Base-by-base conservation (phyloP, 1,140 invertebrate genomes). In the Lepidurus arcticus region DNA sequence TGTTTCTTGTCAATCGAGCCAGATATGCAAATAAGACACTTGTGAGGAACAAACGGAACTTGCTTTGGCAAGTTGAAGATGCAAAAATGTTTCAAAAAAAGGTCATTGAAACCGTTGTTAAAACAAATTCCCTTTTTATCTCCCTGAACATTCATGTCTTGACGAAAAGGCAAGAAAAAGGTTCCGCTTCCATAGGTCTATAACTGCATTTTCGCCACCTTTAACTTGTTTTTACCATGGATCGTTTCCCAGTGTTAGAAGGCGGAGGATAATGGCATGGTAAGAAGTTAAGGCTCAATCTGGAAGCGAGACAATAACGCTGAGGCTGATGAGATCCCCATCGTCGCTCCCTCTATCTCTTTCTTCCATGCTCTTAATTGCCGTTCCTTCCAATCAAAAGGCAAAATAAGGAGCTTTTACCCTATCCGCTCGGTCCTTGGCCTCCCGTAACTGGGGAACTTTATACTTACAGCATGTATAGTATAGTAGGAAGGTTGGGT, bases 301-400 rank as follows among this genome's bases (percentile, higher is more conserved):
- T 65, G 21, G 53, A 65, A 65, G 13, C 53, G 53, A 65, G 53
- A 65, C 53, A 65, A 65, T 65, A 65, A 65, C 16, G 53, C 16
- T 0, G 21, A 65, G 13, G 16, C 53, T 65, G 53, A 65, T 65
- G 53, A 65, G 53, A 65, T 65, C 53, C 45, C 53, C 53, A 65
- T 65, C 53, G 53, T 65, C 53, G 13, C n/a, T 65, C 53, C 4
- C 53, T 21, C 53, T 21, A 13, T 65, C 21, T 65, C 21, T 21
- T 65, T 65, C 53, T 4, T 16, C 53, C 34, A 34, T 13, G 8
- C 53, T 65, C 53, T 65, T 65, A 65, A 65, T 65, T 65, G 53
- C 53, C 8, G 53, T 3, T 65, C 53, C 16, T 65, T 65, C 9
- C 16, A 65, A 65, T 65, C 53, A 65, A 65, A 65, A 65, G 53